Percentiles rank a stretch among this genome's conserved stretches.
These are phyloP conservation scores for Drosophila fulvimacula DNA, from an alignment of 2,888 invertebrate species.

Conservation along the genomic window DNA sequence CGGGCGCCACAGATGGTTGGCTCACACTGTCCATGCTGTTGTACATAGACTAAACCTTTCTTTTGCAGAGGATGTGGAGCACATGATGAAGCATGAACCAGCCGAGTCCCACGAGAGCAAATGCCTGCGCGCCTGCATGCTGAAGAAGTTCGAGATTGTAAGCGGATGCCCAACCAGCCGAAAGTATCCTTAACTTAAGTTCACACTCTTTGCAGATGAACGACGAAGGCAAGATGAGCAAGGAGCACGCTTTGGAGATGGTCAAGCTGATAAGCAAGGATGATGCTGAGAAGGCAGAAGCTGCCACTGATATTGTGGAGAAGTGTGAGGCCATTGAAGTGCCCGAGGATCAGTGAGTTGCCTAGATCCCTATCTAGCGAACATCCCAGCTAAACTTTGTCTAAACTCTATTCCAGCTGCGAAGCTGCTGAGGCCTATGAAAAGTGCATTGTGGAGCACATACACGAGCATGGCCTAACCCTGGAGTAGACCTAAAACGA, in stretches of 20 bases:
- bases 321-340: conserved; percentile 71
- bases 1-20: conserved; percentile 82
- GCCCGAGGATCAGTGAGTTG: conserved; percentile 81
- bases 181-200: background rate
- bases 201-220: conserved; percentile 63
- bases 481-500: conserved; percentile 30
- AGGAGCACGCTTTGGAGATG: conserved; percentile 68
- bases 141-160: conserved; percentile 82
- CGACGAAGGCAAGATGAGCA: conserved; percentile 77
- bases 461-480: conserved; percentile 69
- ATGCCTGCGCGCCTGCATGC: conserved; percentile 82
- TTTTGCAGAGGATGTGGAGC: conserved; percentile 77
- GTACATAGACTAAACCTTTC: background rate
- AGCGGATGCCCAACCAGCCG: conserved; percentile 26
- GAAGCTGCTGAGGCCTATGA: conserved; percentile 79
- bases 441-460: conserved; percentile 66
- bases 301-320: conserved; percentile 58
- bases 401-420: conserved; percentile 51
- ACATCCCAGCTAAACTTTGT: background rate
- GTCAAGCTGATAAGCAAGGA: conserved; percentile 61
- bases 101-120: conserved; percentile 75
- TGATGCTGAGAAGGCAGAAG: conserved; percentile 66
- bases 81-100: conserved; percentile 70
- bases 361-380: too few species aligned
- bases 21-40: background rate